Percentiles rank a stretch among this genome's conserved stretches.
Conservation (phyloP, 2,797 vertebrate genomes). For the Helostoma temminkii region DNA sequence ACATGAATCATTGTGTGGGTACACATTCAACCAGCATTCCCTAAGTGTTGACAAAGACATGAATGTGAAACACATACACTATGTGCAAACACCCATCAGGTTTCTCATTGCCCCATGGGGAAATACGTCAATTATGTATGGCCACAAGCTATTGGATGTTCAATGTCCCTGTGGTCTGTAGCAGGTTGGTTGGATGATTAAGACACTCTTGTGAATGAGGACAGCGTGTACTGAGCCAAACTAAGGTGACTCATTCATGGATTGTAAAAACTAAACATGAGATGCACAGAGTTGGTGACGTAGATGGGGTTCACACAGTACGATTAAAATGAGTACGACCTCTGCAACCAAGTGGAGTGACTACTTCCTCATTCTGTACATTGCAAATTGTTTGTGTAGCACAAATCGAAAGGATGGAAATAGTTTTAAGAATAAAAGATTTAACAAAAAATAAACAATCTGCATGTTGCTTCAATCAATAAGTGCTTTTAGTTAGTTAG, state of each 20-base stretch:
- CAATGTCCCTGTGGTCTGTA: neutral
- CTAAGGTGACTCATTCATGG: conserved; percentile 52
- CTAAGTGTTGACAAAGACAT: conserved; percentile 20
- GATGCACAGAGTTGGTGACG: conserved; percentile 37
- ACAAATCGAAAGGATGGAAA: too few species aligned
- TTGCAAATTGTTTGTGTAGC: too few species aligned
- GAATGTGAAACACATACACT: conserved; percentile 22
- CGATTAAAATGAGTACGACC: too few species aligned
- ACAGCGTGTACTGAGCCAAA: conserved; percentile 48
- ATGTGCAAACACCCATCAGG: conserved; percentile 20
- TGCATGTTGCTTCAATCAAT: too few species aligned
- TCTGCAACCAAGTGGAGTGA: too few species aligned
- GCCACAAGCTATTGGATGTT: conserved; percentile 19
- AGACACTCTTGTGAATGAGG: conserved; percentile 50
- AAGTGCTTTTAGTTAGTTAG: too few species aligned
- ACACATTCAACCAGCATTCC: conserved; percentile 1
- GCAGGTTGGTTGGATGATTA: neutral
- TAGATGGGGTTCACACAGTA: conserved; percentile 40
- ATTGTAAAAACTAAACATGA: conserved; percentile 38
- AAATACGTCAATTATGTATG: conserved; percentile 15
- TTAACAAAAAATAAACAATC: too few species aligned
- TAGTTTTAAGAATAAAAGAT: too few species aligned
- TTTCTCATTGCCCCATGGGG: conserved; percentile 14
- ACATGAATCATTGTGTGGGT: neutral
- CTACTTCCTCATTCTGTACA: too few species aligned